These are phyloP conservation scores for Chondrilla cf. caribensis DNA, from an alignment of 37 sponge, comb jelly and placozoan genomes.

Conservation along the genomic window DNA sequence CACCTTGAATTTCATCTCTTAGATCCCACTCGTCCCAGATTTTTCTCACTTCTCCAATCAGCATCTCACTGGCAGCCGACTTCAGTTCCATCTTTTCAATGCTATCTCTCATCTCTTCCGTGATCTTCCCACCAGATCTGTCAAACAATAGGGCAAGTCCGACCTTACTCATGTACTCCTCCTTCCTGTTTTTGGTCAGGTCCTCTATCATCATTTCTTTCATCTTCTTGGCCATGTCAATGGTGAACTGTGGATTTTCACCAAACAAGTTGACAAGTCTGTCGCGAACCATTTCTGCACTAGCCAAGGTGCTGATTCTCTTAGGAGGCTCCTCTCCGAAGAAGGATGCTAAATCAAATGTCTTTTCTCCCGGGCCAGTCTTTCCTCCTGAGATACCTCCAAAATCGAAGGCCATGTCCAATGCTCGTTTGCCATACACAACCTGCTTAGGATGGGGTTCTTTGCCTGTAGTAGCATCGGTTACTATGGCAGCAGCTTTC, in stretches of 20 bases:
- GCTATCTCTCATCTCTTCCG: neutral
- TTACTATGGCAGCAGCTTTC: slow-evolving; percentile 37
- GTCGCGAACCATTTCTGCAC: slow-evolving; percentile 21
- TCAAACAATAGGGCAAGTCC: slow-evolving; percentile 51
- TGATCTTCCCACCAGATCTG: slow-evolving; percentile 32
- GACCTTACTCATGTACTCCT: slow-evolving; percentile 47
- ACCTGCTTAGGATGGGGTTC: slow-evolving; percentile 35
- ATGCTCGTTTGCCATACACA: slow-evolving; percentile 42
- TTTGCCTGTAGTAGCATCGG: slow-evolving; percentile 28
- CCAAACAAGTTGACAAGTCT: slow-evolving; percentile 29
- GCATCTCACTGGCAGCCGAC: neutral
- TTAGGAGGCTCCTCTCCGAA: slow-evolving; percentile 29
- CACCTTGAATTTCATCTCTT: neutral
- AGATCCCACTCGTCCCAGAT: slow-evolving; percentile 16
- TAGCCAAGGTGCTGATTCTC: slow-evolving; percentile 44
- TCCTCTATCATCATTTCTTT: slow-evolving; percentile 32
- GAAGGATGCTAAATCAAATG: slow-evolving; percentile 36
- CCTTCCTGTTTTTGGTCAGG: slow-evolving; percentile 31
- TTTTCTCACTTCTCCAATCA: neutral
- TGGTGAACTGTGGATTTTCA: slow-evolving; percentile 36
- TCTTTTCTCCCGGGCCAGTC: neutral
- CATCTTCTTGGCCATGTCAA: slow-evolving; percentile 20
- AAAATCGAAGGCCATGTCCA: slow-evolving; percentile 40
- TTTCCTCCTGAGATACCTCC: neutral
- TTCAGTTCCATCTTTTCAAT: slow-evolving; percentile 16